These are phyloP conservation scores for Dromas ardeola DNA, from an alignment of 2,113 vertebrate species.

Conservation along the genomic window DNA sequence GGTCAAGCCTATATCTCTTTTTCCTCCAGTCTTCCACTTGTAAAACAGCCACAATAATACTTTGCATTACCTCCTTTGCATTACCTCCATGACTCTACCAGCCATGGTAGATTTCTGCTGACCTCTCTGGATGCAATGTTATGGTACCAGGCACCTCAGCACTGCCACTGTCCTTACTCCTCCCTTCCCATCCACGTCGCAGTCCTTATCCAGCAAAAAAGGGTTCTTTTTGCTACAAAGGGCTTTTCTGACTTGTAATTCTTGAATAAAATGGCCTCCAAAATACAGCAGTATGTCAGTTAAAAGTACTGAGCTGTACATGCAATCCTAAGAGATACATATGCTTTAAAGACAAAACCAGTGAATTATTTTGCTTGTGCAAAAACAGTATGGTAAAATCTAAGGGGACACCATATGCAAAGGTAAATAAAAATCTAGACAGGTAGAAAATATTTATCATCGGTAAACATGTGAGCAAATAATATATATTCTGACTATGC, in stretches of 20 bases:
- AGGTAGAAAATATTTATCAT: neutral
- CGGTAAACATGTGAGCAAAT: neutral
- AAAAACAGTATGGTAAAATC: neutral
- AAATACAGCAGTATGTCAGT: neutral
- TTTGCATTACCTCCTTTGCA: accelerated
- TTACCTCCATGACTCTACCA: accelerated
- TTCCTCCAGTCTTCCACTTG: neutral
- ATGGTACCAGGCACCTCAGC: neutral
- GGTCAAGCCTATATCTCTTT: neutral
- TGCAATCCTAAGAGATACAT: neutral
- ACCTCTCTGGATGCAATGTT: neutral
- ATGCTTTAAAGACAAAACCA: neutral
- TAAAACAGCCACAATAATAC: neutral
- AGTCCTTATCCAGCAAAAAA: neutral
- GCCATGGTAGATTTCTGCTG: neutral
- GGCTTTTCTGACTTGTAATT: neutral
- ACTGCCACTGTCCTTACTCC: neutral
- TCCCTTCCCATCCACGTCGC: neutral
- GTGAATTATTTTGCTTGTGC: neutral
- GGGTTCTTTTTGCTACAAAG: neutral
- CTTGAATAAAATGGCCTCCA: neutral
- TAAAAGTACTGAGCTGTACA: neutral
- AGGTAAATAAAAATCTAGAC: neutral
- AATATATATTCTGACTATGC: neutral
- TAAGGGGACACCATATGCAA: neutral